Evolutionary conservation across 1,140 invertebrate genomes (phyloP), one percentile per base, ranked within the genome.

Genomic region (Zelostemma sp.): DNA sequence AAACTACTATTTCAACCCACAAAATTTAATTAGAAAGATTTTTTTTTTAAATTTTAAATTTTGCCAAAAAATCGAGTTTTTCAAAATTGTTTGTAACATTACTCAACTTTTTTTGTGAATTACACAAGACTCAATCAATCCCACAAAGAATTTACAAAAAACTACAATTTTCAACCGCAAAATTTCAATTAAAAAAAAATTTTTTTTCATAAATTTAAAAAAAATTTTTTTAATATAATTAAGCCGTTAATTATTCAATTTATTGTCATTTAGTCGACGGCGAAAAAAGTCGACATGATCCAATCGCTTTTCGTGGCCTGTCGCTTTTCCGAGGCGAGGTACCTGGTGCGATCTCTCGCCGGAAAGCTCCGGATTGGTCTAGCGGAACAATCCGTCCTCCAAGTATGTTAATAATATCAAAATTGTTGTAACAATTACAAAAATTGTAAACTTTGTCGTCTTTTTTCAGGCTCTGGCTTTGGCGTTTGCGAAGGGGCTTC

Each of bases 281-380:
- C 88, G 0, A 97, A 97, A 77, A 99, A 99, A 84, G 90, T 97
- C 9, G 92, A 96, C 65, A 96, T 93, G 79, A 97, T 99, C 70
- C 93, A 97, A 75, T 87, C 90, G 0, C 87, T 99, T 77, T 94
- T 99, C 80, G 95, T 99, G 0, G 95, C 97, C 0, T 99, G 97
- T 82, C 89, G 93, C 51, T 88, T 92, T 60, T 93, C 91, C 0
- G 98, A 99, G 86, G 94, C 97, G 0, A 89, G 95, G 46, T 99
- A 93, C 84, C 86, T 99, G 0, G 95, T 99, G 41, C 89, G 98
- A 72, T 96, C 94, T 0, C 83, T 99, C 1, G 90, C 93, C 63
- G 98, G 98, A 8, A 99, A 99, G 85, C 85, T 99, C 43, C 88
- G 98, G 33, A 97, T 99, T 72, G 97, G 97, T 1, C 86, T 99